Percentiles rank a stretch among this genome's conserved stretches.
Evolutionary conservation across 2,113 vertebrate species (phyloP).

Genomic region (Syngnathoides biaculeatus): DNA sequence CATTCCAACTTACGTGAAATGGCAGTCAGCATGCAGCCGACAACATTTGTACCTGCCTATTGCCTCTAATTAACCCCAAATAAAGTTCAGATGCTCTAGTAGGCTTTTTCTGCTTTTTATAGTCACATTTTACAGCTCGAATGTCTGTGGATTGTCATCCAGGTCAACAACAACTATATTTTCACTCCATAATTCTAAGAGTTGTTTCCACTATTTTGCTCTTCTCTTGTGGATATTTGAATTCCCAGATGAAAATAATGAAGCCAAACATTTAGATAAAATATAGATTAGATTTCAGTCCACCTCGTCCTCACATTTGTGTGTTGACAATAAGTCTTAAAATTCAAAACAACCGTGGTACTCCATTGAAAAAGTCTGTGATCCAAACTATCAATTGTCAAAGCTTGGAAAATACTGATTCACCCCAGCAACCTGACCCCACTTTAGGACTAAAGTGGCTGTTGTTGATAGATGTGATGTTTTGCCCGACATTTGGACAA

Average conservation of each 20-base stretch:
- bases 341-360: constrained; percentile 37
- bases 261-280: neutral
- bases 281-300: neutral
- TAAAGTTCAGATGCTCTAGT: too few species aligned
- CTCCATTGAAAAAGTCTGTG: constrained; percentile 22
- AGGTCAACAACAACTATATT: too few species aligned
- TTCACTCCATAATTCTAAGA: neutral
- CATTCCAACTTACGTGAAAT: too few species aligned
- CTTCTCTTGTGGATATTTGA: neutral
- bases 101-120: too few species aligned
- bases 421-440: constrained; percentile 54
- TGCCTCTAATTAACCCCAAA: too few species aligned
- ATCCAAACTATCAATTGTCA: constrained; percentile 36
- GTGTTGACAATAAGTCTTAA: constrained; percentile 9
- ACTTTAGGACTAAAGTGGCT: constrained; percentile 74
- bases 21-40: too few species aligned
- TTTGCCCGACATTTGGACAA: constrained; percentile 54
- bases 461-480: constrained; percentile 73
- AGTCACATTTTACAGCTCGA: too few species aligned
- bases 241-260: neutral
- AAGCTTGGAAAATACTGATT: constrained; percentile 50
- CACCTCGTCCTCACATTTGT: neutral
- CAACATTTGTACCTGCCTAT: too few species aligned
- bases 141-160: too few species aligned
- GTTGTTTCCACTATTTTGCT: neutral